phyloP scores from a whole-genome alignment of 1,140 invertebrate species.

The Apolygus lucorum region DNA sequence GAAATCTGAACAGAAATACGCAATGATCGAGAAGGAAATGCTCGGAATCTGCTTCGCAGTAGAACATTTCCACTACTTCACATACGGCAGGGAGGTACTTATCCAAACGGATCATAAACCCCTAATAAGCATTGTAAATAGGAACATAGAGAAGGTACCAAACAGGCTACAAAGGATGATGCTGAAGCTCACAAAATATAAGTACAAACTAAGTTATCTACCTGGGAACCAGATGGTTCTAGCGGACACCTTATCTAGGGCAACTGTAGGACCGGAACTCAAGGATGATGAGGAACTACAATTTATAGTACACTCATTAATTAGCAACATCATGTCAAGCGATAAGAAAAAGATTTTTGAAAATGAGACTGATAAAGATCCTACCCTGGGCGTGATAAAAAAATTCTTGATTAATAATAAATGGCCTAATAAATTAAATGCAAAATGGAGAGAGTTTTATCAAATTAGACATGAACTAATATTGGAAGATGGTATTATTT shows the following conservation, averaged over 20 bases:
- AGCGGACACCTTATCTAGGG: no score
- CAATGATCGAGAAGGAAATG: conserved; percentile 16
- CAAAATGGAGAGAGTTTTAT: not conserved
- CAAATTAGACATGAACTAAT: conserved; percentile 18
- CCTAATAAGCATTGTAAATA: conserved; percentile 11
- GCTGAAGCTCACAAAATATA: no score
- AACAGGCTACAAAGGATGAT: conserved; percentile 12
- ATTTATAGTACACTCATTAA: not conserved
- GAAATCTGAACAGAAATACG: not conserved
- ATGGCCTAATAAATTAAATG: conserved; percentile 3
- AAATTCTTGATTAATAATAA: not conserved
- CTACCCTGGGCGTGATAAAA: not conserved
- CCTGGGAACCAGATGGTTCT: no score
- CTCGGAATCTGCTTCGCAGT: not conserved
- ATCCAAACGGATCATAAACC: conserved; percentile 18
- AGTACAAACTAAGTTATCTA: no score
- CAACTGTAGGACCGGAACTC: no score
- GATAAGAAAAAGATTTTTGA: conserved; percentile 12
- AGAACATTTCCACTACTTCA: not conserved
- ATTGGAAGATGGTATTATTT: not conserved
- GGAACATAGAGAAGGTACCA: not conserved
- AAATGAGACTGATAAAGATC: conserved; percentile 2
- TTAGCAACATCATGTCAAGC: not conserved
- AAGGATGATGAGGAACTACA: conserved; percentile 1
- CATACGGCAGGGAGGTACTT: not conserved